Evolutionary conservation across 1,140 invertebrate genomes (phyloP), one percentile per base, ranked within the genome.

Genomic region (Zaprionus lachaisei): DNA sequence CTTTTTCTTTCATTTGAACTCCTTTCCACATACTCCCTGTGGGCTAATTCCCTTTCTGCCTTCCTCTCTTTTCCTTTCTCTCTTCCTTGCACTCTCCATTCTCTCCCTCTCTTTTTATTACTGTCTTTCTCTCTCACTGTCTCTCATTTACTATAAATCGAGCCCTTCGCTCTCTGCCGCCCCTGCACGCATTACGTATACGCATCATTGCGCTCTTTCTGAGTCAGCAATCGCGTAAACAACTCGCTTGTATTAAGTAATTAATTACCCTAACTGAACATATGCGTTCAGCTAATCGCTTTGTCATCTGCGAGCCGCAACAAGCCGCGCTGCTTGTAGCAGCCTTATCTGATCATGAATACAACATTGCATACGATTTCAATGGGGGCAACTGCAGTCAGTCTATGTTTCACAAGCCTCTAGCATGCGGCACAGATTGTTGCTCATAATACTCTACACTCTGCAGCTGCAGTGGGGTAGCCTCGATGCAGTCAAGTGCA

Each of bases 401-500:
- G 41, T 70, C 22, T 17, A n/a, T 5, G 20, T 17, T 37, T 6
- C 20, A 4, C 14, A 20, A 44, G 14, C 11, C 61, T 28, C 1
- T 47, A 61, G 55, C 62, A 87, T 83, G 83, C 38, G 17, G 72
- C 38, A 55, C 9, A 20, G 6, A 26, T 60, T 65, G 55, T 15
- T 81, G 38, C 38, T 72, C 4, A 14, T 60, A 14, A 7, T 56
- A 17, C 6, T 61, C 5, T 12, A 37, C 4, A 12, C 24, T 5
- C 5, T 47, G 15, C 11, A 64, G 5, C 7, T 17, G 54, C 6
- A 51, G 2, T 15, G 47, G 41, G n/a, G 6, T 47, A 9, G 7
- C 15, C 2, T 17, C 1, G 20, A 37, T 7, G 55, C 78, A 49
- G 79, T 66, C 49, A 90, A 90, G 34, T 90, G 84, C 64, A 72